Evolutionary conservation across 2,888 invertebrate species (phyloP).

Genomic region (Tenthredo notha): DNA sequence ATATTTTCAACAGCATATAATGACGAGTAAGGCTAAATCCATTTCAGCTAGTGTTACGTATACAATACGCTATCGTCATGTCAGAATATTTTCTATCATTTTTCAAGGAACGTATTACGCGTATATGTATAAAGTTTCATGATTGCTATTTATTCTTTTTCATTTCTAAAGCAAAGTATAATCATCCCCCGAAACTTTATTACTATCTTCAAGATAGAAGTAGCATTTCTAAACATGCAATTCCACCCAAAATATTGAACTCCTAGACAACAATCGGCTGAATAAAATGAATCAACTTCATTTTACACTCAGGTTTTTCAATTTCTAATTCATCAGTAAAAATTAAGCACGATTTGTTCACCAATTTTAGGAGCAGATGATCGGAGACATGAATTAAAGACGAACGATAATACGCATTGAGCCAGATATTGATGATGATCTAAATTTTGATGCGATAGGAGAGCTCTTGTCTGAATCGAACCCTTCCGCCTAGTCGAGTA

Average conservation of each 20-base stretch:
- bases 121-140: not conserved
- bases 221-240: not conserved
- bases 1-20: constrained; percentile 7
- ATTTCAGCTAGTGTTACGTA: not conserved
- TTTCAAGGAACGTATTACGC: not conserved
- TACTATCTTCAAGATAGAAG: not conserved
- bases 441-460: not conserved
- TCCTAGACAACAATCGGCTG: too few relatives aligned
- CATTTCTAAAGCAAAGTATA: too few relatives aligned
- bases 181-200: not conserved
- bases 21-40: not conserved
- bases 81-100: not conserved
- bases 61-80: not conserved
- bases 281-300: not conserved
- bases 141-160: not conserved
- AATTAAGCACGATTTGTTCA: not conserved
- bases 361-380: not conserved
- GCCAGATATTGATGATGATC: constrained; percentile 13
- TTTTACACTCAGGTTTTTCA: not conserved
- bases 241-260: not conserved
- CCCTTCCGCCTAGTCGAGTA: constrained; percentile 41
- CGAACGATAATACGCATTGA: not conserved
- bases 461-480: constrained; percentile 16
- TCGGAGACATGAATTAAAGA: not conserved
- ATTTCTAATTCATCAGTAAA: not conserved